Evolutionary conservation across 2,113 vertebrate genomes (phyloP).

Genomic region (Psittacus erithacus): DNA sequence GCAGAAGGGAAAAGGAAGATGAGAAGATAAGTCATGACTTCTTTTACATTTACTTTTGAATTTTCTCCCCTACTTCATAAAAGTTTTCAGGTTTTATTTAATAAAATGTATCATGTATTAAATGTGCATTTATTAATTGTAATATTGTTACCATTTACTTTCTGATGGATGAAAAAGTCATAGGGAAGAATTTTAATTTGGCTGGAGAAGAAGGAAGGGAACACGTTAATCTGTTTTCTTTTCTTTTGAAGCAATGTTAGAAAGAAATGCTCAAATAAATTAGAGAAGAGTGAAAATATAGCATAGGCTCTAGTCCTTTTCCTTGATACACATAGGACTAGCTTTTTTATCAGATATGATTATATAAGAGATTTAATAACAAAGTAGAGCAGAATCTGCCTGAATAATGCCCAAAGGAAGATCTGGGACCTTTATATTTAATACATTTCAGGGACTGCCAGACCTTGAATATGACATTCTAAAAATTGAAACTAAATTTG

Average conservation of each 20-base stretch:
- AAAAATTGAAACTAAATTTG: background rate
- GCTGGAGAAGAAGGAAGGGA: background rate
- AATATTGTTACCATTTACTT: background rate
- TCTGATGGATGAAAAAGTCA: background rate
- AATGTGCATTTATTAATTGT: background rate
- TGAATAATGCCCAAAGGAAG: background rate
- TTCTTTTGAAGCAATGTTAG: background rate
- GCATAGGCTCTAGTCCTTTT: background rate
- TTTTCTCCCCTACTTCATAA: background rate
- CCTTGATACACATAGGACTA: background rate
- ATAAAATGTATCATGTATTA: background rate
- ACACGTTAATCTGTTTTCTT: background rate
- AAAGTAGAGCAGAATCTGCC: background rate
- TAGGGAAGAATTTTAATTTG: background rate
- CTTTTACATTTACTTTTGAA: background rate
- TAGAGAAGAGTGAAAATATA: constrained; percentile 14
- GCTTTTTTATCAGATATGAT: background rate
- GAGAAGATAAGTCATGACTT: background rate
- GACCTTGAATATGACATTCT: background rate
- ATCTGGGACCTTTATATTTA: background rate
- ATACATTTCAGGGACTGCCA: background rate
- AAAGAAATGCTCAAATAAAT: background rate
- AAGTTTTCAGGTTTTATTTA: background rate
- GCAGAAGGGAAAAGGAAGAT: background rate
- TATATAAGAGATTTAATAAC: background rate